Conservation (phyloP, 2,888 invertebrate species). For the Lepidocyrtinus sp. region DNA sequence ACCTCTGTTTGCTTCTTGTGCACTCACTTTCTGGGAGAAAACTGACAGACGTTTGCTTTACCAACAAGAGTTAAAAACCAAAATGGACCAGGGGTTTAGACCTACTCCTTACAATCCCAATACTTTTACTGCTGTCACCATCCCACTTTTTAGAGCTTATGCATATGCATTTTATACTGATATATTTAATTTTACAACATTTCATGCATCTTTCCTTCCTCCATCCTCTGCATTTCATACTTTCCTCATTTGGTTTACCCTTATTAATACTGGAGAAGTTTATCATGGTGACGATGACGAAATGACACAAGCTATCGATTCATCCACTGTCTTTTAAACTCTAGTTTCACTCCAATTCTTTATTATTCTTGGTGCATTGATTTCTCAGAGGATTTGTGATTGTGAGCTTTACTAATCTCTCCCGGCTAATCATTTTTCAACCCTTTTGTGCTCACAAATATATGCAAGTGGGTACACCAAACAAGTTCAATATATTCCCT, state of each 20-base stretch:
- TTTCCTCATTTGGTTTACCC: too few species aligned
- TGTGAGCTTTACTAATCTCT: conserved; percentile 61
- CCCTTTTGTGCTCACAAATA: conserved; percentile 6
- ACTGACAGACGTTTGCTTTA: not conserved
- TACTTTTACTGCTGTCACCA: not conserved
- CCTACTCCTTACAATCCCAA: not conserved
- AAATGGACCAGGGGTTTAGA: conserved; percentile 47
- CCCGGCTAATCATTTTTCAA: conserved; percentile 59
- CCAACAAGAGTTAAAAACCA: not conserved
- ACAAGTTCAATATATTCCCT: too few species aligned
- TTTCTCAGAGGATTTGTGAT: conserved; percentile 61
- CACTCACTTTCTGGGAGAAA: not conserved
- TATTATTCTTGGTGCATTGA: conserved; percentile 57
- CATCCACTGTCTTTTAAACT: conserved; percentile 19
- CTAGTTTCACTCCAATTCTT: conserved; percentile 13
- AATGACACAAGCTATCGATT: conserved; percentile 34
- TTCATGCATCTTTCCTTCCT: not conserved
- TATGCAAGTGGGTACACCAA: too few species aligned
- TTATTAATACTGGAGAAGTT: not conserved
- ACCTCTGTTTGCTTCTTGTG: not conserved
- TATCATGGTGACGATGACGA: conserved; percentile 21
- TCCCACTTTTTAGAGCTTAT: conserved; percentile 11
- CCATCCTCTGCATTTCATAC: not conserved
- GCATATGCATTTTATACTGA: conserved; percentile 45
- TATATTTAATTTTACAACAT: conserved; percentile 53